Base-by-base conservation (phyloP, 2,797 vertebrate species). In the Neosilurus hyrtlii region DNA sequence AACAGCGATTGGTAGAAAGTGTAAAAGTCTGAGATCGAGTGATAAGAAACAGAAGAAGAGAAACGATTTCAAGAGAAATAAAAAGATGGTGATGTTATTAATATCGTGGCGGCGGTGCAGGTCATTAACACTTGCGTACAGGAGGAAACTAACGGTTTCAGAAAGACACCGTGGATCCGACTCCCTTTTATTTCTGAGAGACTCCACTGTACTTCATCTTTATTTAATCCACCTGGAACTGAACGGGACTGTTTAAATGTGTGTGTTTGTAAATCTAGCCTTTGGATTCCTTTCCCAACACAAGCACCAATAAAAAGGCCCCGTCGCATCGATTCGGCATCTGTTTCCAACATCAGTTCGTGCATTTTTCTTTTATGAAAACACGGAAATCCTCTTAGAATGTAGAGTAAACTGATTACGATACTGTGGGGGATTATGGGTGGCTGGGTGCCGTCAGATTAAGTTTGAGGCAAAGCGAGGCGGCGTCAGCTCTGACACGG, bases 351-450 rank as follows among this genome's bases (percentile, higher is more conserved):
- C 94, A 93, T 94, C 91, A 90, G 91, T 95, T 95, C 93, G 92
- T 96, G 94, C 95, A 95, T 95, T 95, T 96, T 95, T 94, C 51
- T 56, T 56, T 52, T 10, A 80, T 57, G 82, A 84, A 80, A 85
- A 86, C 26, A 93, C 91, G 92, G 91, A 96, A 97, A 97, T 96
- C 96, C 94, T 97, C 95, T 97, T 97, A 97, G 95, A 95, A 96
- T 97, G 95, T 95, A 95, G 95, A 96, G 94, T 96, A 96, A 97
- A 97, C 96, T 96, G 96, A 97, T 97, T 96, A 96, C 93, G 95
- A 97, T 96, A 96, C 96, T 95, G 93, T 92, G 92, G 94, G 94
- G 96, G 96, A 97, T 97, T 98, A 97, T 93, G 92, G 94, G 94
- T 95, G 92, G 94, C 95, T 94, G 94, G 93, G 93, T 94, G 96